Evolutionary conservation across 1,140 invertebrate genomes (phyloP), one percentile per base, ranked within the genome.

Genomic region (Papilio xuthus): DNA sequence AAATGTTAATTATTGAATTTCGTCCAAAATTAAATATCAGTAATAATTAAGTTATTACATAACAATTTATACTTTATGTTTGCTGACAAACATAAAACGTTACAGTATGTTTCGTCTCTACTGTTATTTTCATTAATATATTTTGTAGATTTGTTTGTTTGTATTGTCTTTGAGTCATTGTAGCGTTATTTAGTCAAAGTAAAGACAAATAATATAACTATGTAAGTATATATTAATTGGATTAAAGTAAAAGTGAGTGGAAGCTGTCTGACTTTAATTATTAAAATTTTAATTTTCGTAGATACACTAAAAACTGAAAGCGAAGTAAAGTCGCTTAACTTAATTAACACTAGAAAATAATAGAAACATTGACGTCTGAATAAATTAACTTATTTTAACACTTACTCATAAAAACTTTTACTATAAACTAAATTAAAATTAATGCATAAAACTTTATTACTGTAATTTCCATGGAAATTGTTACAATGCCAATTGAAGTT

Each of bases 391-490:
- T 26, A 26, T 63, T 10, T 50, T 0, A 0, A 50, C n/a, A 47
- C 20, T 53, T n/a, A 53, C 6, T 60, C 53, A 60, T 63, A 28
- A 63, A 26, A 63, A 63, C 60, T 63, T 63, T 13, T 0, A 63
- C 60, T 28, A 63, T 63, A 28, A 63, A 63, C 23, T 63, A 63
- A 60, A 60, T 60, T 60, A 60, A 28, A 63, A 63, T 63, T 13
- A 63, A 12, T 28, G 12, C 23, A 63, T 28, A 26, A 13, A 63
- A 28, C 23, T 63, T 63, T 63, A 63, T 12, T 23, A 63, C 23
- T 4, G 3, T 4, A 23, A 63, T 13, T 2, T 63, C 15, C 60
- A 26, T 63, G 7, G 18, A 50, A 63, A 63, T 26, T 26, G 4
- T 26, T 63, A 4, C 60, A 26, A 63, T 63, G 60, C 28, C 23